Base-by-base conservation (phyloP, 1,140 invertebrate species). In the Heliconius congener region DNA sequence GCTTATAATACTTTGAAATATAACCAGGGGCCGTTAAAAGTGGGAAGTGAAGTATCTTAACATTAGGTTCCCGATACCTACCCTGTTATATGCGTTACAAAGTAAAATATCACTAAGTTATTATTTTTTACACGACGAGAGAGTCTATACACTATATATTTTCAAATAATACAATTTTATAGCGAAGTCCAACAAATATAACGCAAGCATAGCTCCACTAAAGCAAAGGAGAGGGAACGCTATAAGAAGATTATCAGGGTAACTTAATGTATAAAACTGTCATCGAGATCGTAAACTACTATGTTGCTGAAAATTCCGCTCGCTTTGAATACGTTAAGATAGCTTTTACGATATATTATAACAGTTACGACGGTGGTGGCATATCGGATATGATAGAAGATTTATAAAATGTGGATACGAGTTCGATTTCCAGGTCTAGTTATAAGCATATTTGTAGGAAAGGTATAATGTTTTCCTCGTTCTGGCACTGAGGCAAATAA, bases 261-360 rank as follows among this genome's bases (percentile, higher is more conserved):
- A 66, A 66, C 60, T 66, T 66, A 30, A 23, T 66, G 27, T 66
- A 66, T 66, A 66, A 66, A 66, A 66, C 60, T 66, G 60, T 66
- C 60, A 66, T 66, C 60, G 60, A 66, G 60, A 66, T 30, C 60
- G 60, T 66, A 66, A 66, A 66, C 60, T 66, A 66, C 60, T 66
- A 66, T 66, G 60, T 66, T 66, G 60, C 60, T 66, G 60, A 66
- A 66, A 66, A 66, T 66, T 66, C 27, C 2, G 23, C 60, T 16
- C 60, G 60, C 60, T 30, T 30, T 66, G 60, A 66, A 66, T 66
- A 66, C 60, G 27, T 66, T 66, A 66, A 66, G 27, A 66, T 66
- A 66, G 60, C 60, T 66, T 66, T 66, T 66, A 66, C 60, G 60
- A 6, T 66, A 66, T 66, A 66, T 66, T 66, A 66, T 66, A 66